Conservation (phyloP, 2,888 invertebrate species). For the Ypsolopha sequella region DNA sequence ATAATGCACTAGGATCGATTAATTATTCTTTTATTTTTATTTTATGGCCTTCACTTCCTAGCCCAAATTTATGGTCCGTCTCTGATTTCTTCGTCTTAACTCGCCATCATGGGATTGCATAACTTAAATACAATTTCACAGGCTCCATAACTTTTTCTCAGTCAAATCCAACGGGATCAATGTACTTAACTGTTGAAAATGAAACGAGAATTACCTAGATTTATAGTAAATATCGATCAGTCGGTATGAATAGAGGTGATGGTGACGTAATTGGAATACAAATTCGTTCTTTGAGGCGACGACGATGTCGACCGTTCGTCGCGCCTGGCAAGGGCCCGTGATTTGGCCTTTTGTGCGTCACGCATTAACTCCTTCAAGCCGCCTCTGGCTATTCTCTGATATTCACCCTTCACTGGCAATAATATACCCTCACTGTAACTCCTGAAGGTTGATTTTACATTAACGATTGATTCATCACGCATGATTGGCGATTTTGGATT, state of each 20-base stretch:
- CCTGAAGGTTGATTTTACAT: neutral
- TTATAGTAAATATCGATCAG: slow-evolving; percentile 21
- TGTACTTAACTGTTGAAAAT: too few species aligned
- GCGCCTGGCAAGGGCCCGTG: slow-evolving; percentile 47
- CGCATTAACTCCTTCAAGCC: slow-evolving; percentile 65
- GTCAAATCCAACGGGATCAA: too few species aligned
- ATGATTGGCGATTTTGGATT: slow-evolving; percentile 41
- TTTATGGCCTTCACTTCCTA: slow-evolving; percentile 39
- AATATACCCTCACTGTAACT: slow-evolving; percentile 23
- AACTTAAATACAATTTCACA: too few species aligned
- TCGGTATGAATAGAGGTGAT: slow-evolving; percentile 18
- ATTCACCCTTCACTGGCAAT: slow-evolving; percentile 16
- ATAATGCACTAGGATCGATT: slow-evolving; percentile 66
- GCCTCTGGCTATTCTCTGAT: slow-evolving; percentile 41
- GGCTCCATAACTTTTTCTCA: too few species aligned
- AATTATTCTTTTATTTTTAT: slow-evolving; percentile 68
- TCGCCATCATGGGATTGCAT: too few species aligned
- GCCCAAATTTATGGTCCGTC: slow-evolving; percentile 18
- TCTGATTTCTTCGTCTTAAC: neutral
- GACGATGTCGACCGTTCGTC: slow-evolving; percentile 18
- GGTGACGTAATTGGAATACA: slow-evolving; percentile 68
- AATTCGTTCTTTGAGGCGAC: slow-evolving; percentile 62
- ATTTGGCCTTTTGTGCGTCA: slow-evolving; percentile 68
- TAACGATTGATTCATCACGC: slow-evolving; percentile 7
- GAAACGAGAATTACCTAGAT: too few species aligned